phyloP scores from a whole-genome alignment of 2,888 invertebrate genomes.

The Allacma fusca region DNA sequence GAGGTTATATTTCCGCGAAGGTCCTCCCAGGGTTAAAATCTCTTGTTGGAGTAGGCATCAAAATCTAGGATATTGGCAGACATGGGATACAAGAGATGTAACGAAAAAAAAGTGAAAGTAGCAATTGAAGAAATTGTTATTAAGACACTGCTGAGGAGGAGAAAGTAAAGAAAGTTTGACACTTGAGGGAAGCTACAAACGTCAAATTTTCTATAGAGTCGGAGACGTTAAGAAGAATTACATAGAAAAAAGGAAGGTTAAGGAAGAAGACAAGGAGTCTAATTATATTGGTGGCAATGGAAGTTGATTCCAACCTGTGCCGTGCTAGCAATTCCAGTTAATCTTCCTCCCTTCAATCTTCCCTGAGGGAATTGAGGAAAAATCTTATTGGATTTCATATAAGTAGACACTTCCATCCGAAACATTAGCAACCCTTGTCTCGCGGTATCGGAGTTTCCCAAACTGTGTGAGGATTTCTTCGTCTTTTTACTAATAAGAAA shows the following conservation, averaged over 20 bases:
- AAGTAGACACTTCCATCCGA: no score
- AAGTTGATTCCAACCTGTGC: slow-evolving; percentile 31
- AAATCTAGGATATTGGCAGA: no score
- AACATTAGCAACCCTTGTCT: no score
- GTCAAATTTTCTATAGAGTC: slow-evolving; percentile 7
- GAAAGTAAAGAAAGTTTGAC: slow-evolving; percentile 15
- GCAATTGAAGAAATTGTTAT: neutral
- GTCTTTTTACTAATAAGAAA: slow-evolving; percentile 1
- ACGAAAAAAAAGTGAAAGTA: neutral
- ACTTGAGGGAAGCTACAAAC: slow-evolving; percentile 4
- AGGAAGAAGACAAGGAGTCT: slow-evolving; percentile 20
- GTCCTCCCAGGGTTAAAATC: no score
- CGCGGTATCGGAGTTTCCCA: no score
- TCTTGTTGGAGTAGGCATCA: no score
- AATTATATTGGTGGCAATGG: slow-evolving; percentile 33
- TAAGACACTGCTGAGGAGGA: neutral
- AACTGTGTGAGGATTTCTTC: neutral
- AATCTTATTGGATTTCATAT: neutral
- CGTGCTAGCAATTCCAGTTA: slow-evolving; percentile 7
- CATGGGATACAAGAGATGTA: neutral
- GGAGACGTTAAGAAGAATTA: slow-evolving; percentile 1
- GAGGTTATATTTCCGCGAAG: no score
- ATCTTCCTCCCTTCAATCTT: slow-evolving; percentile 33
- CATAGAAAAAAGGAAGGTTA: neutral
- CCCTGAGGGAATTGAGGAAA: slow-evolving; percentile 8